These are phyloP conservation scores for Drosophila tropicalis DNA, from an alignment of 1,140 invertebrate genomes.

Conservation along the genomic window DNA sequence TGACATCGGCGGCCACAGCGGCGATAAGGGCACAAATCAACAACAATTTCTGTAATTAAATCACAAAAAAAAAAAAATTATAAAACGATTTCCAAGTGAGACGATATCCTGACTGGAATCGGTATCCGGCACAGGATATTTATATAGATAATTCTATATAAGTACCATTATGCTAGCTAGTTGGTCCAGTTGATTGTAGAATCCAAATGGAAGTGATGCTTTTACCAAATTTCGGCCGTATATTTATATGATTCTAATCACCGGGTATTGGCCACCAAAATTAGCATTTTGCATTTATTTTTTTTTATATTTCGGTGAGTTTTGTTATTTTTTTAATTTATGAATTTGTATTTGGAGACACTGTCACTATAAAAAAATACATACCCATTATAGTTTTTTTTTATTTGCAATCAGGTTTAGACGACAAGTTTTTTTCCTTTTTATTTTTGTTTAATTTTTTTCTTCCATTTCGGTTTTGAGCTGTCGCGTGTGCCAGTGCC, in stretches of 20 bases:
- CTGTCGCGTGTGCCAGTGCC: constrained; percentile 23
- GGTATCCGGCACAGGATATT: not conserved
- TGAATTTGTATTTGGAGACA: constrained; percentile 71
- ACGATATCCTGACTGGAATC: constrained; percentile 6
- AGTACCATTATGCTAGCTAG: constrained; percentile 74
- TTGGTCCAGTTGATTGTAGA: constrained; percentile 69
- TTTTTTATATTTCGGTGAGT: not conserved
- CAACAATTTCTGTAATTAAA: constrained; percentile 66
- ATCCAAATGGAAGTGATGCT: constrained; percentile 78
- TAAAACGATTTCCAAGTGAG: not conserved
- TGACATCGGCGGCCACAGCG: constrained; percentile 72
- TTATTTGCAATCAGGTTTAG: constrained; percentile 68
- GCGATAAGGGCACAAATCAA: constrained; percentile 73
- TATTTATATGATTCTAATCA: constrained; percentile 81
- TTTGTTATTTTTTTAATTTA: constrained; percentile 68
- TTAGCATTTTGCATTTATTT: constrained; percentile 57
- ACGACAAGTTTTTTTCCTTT: constrained; percentile 27
- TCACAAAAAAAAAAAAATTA: not conserved
- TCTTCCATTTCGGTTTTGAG: constrained; percentile 8
- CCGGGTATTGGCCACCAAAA: constrained; percentile 49
- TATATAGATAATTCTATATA: not conserved
- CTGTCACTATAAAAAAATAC: constrained; percentile 43
- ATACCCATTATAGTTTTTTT: constrained; percentile 74
- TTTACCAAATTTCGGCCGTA: constrained; percentile 44
- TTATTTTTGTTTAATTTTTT: constrained; percentile 59